Evolutionary conservation across 2,888 invertebrate genomes (phyloP), one percentile per base, ranked within the genome.

Genomic region (Leptothorax acervorum): DNA sequence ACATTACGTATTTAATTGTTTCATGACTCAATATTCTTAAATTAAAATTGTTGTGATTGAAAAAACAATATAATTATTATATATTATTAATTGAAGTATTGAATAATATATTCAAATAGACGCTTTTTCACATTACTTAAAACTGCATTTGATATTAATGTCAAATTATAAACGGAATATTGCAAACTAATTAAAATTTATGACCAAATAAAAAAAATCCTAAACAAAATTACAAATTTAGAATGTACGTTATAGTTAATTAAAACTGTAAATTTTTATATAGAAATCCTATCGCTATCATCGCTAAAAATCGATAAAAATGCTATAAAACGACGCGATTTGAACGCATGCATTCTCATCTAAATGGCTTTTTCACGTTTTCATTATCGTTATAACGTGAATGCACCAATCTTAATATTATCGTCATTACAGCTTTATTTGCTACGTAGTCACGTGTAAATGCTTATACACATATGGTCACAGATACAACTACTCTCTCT

Each of bases 361-460:
- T 18, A 48, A 62, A 39, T 63, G 35, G 66, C 51, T 84, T 79
- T 82, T 82, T 81, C 82, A 48, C 39, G 66, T 83, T 89, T 83
- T 53, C 81, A 65, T 81, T 87, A 74, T 51, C 15, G 31, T 66
- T 66, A 31, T 35, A 55, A 45, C 5, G n/a, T 63, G 42, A 60
- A 68, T 70, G 57, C 53, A 63, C 82, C 62, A 81, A 87, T 85
- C 82, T 89, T 87, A 81, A 65, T 78, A 73, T 82, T 86, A 87
- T 66, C 85, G 70, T 55, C 85, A 87, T 78, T 89, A 81, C 79
- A 85, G 81, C 81, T 85, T 82, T 81, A 87, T 84, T 89, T 84
- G 83, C 39, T 88, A 83, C 85, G n/a, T 23, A 88, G 84, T 86
- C 83, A 84, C 85, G 86, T 85, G 83, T 84, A 86, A 87, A 78